Evolutionary conservation across 1,140 invertebrate genomes (phyloP).

Genomic region (Latrodectus geometricus): DNA sequence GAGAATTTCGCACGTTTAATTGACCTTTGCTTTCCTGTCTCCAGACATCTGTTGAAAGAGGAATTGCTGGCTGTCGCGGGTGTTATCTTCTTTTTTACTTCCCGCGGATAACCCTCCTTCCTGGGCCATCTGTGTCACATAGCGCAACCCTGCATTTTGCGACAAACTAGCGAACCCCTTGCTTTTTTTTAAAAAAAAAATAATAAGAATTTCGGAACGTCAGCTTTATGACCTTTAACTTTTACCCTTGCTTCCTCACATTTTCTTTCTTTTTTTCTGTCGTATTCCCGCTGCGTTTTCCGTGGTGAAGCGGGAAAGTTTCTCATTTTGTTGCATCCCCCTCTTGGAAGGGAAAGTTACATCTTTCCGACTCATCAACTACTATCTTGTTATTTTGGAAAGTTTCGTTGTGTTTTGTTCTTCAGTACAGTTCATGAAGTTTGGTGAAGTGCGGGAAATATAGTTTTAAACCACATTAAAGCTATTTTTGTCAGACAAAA

Average conservation of each 20-base stretch:
- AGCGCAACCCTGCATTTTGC: constrained; percentile 2
- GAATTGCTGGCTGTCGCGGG: constrained; percentile 21
- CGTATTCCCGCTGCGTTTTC: background rate
- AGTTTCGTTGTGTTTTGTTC: no score
- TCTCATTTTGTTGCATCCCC: background rate
- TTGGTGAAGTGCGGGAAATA: no score
- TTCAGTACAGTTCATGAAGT: no score
- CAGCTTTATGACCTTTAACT: constrained; percentile 3
- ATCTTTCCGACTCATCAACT: no score
- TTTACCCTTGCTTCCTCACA: constrained; percentile 25
- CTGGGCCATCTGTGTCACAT: constrained; percentile 22
- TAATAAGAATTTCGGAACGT: background rate
- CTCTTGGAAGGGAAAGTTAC: background rate
- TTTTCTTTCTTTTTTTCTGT: background rate
- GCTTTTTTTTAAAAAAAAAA: background rate
- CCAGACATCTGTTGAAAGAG: constrained; percentile 48
- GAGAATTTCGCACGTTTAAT: background rate
- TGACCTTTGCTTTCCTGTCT: constrained; percentile 16
- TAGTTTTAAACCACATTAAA: no score
- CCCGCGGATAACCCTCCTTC: background rate
- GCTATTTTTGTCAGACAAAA: no score
- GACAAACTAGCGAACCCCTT: constrained; percentile 5
- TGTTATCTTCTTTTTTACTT: constrained; percentile 11
- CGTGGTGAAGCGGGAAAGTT: background rate
- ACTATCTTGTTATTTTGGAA: no score